Percentiles rank a stretch among this genome's conserved stretches.
Conservation (phyloP, 2,797 vertebrate species). For the Gallinago stenura region DNA sequence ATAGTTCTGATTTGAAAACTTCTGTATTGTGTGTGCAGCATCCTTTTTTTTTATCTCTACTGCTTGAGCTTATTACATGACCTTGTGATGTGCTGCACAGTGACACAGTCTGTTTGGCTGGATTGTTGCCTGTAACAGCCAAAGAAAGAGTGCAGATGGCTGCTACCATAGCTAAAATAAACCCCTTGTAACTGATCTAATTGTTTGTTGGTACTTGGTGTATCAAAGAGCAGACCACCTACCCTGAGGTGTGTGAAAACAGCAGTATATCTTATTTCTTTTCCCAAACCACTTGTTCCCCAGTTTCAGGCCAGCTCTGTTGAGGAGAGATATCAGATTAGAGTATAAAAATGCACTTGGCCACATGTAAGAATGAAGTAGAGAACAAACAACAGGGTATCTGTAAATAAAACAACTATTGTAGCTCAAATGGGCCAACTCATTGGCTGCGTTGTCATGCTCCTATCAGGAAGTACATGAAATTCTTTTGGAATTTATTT, state of each 20-base stretch:
- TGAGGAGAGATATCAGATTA: not conserved
- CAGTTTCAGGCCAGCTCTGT: not conserved
- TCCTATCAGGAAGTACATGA: not conserved
- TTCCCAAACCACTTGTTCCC: not conserved
- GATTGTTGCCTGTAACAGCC: slow-evolving; percentile 27
- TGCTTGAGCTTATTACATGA: not conserved
- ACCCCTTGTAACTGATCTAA: not conserved
- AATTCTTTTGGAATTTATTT: slow-evolving; percentile 4
- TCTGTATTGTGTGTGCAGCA: not conserved
- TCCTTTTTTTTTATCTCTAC: not conserved
- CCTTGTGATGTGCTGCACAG: slow-evolving; percentile 11
- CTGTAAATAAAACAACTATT: not conserved
- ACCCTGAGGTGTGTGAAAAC: slow-evolving; percentile 5
- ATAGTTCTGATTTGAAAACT: not conserved
- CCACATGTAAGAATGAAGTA: not conserved
- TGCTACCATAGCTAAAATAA: slow-evolving; percentile 37
- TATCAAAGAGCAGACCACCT: slow-evolving; percentile 20
- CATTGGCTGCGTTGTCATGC: not conserved
- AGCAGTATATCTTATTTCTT: not conserved
- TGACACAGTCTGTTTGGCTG: slow-evolving; percentile 11
- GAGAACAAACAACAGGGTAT: not conserved
- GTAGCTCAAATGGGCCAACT: not conserved
- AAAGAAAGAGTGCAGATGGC: not conserved
- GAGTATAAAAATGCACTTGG: not conserved
- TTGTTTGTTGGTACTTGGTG: not conserved